Base-by-base conservation (phyloP, 2,113 vertebrate species). In the Catharus fuscescens region DNA sequence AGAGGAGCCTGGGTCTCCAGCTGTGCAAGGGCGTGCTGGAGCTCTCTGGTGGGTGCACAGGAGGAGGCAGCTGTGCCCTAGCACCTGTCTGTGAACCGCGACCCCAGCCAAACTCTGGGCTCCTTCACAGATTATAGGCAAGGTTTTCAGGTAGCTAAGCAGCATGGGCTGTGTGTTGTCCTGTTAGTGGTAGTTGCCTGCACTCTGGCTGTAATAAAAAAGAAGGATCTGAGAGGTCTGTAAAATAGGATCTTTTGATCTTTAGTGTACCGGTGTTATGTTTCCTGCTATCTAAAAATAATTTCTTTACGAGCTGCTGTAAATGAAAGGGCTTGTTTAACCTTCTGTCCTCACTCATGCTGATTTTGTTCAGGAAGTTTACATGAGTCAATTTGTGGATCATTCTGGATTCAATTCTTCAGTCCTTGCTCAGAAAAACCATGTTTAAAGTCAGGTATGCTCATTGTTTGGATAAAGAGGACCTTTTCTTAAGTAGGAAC, bases 281-380 rank as follows among this genome's bases (percentile, higher is more conserved):
- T 90, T 96, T 96, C 94, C 92, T 93, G 80, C 61, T 96, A 74
- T 95, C 94, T 96, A 93, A 95, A 96, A 94, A 93, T 90, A 96
- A 93, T 90, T 95, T 91, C 53, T 96, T 96, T 90, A 94, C 77
- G 86, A 92, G 86, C 74, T 52, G 47, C 56, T 93, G 34, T 92
- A 93, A 93, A 76, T n/a, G 47, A 86, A 93, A 71, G 76, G 86
- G 28, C 80, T 94, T 96, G 85, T 93, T 94, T 94, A 97, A 86
- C 80, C 86, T 93, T 85, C 69, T 93, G 59, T 88, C 61, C 70
- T 83, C 65, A 88, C 31, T 92, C 71, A 83, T 0, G 4, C 88
- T 92, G 93, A 64, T 86, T 78, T 79, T 71, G 56, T 73, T 66
- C 69, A 84, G 91, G 83, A 91, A 95, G 81, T 94, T 95, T 92